A percentile compares a stretch with the other conserved stretches of the same genome.
Conservation (phyloP, 2,797 vertebrate species). For the Selene dorsalis region DNA sequence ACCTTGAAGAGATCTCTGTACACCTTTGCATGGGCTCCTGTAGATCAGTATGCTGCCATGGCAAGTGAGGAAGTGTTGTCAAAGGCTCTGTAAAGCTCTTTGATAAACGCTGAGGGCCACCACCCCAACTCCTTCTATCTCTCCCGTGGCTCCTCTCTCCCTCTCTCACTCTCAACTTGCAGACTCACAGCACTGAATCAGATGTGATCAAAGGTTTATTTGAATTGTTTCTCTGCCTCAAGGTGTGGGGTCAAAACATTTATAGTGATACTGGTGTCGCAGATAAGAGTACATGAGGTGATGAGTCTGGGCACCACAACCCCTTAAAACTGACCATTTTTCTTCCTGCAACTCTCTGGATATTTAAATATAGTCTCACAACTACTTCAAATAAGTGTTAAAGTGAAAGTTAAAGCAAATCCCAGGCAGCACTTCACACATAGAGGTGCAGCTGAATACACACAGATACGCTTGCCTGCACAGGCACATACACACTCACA, state of each 20-base stretch:
- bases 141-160: slow-evolving; percentile 25
- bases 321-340: slow-evolving; percentile 6
- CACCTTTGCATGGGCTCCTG: slow-evolving; percentile 55
- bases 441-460: slow-evolving; percentile 22
- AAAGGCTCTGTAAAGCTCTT: slow-evolving; percentile 71
- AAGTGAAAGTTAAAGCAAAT: slow-evolving; percentile 43
- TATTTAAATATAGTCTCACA: slow-evolving; percentile 20
- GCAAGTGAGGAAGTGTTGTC: slow-evolving; percentile 67
- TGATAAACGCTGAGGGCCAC: slow-evolving; percentile 73
- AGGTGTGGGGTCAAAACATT: slow-evolving; percentile 60
- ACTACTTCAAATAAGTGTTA: slow-evolving; percentile 25
- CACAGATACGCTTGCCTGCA: slow-evolving; percentile 4
- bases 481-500: slow-evolving; percentile 31
- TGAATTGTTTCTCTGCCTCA: slow-evolving; percentile 58
- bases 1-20: slow-evolving; percentile 56
- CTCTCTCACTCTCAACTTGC: slow-evolving; percentile 33
- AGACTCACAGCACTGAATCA: slow-evolving; percentile 50
- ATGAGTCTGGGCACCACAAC: slow-evolving; percentile 22
- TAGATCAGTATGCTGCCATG: slow-evolving; percentile 60
- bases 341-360: slow-evolving; percentile 3
- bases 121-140: slow-evolving; percentile 48
- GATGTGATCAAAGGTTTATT: slow-evolving; percentile 60
- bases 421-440: slow-evolving; percentile 41
- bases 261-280: slow-evolving; percentile 29
- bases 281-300: slow-evolving; percentile 31